These are phyloP conservation scores for Aythya baeri DNA, from an alignment of 2,113 vertebrate genomes.

Conservation along the genomic window DNA sequence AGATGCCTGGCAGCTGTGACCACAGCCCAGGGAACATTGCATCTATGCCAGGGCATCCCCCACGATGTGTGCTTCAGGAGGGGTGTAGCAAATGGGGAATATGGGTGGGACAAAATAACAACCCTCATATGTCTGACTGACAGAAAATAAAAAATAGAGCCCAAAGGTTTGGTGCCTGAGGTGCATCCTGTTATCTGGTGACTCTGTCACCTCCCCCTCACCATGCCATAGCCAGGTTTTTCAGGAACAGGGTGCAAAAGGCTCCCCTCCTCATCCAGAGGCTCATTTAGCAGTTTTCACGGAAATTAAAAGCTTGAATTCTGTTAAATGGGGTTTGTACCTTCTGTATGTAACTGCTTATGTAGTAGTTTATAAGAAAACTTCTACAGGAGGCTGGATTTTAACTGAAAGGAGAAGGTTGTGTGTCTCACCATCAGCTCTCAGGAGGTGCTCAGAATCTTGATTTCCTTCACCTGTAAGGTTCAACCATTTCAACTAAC, in stretches of 20 bases:
- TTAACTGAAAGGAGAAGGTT: not conserved
- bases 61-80: not conserved
- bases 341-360: not conserved
- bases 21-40: rapidly evolving
- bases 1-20: not conserved
- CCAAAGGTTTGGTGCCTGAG: not conserved
- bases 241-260: not conserved
- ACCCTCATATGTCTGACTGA: not conserved
- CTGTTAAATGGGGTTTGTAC: not conserved
- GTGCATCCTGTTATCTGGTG: not conserved
- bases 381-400: not conserved
- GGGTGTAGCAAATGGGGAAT: not conserved
- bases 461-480: not conserved
- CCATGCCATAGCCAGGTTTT: not conserved
- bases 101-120: not conserved
- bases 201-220: not conserved
- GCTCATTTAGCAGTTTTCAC: not conserved
- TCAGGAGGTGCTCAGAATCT: not conserved
- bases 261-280: not conserved
- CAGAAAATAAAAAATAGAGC: not conserved
- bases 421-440: not conserved
- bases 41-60: not conserved
- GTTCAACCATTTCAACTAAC: conserved; percentile 37
- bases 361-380: not conserved
- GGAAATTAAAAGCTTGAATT: not conserved